phyloP scores from a whole-genome alignment of 2,113 vertebrate genomes.

The Lophochroa leadbeateri region DNA sequence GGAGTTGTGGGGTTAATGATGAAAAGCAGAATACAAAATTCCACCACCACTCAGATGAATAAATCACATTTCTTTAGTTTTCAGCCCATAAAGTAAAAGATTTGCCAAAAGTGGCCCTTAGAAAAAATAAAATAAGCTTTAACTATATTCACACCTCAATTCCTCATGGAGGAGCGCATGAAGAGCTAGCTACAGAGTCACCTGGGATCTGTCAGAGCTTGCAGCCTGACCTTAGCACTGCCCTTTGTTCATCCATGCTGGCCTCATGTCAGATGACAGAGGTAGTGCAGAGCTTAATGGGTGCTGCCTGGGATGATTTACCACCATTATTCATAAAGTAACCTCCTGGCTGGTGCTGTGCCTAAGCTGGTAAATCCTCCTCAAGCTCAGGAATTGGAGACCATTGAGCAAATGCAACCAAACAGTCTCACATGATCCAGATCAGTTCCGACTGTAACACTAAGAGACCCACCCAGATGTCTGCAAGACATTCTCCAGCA shows the following conservation, averaged over 20 bases:
- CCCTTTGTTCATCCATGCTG: neutral
- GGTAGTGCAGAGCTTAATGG: neutral
- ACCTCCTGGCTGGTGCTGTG: neutral
- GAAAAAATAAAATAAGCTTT: neutral
- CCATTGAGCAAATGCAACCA: neutral
- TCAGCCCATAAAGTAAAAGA: neutral
- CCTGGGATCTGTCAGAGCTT: neutral
- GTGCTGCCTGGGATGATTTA: neutral
- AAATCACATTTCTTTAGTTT: neutral
- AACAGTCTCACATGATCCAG: neutral
- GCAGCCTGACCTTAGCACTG: neutral
- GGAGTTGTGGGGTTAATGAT: neutral
- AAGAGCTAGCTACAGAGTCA: neutral
- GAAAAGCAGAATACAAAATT: neutral
- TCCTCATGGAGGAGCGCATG: neutral
- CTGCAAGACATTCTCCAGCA: neutral
- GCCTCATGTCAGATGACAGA: fast-evolving
- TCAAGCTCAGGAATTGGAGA: neutral
- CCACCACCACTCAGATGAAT: neutral
- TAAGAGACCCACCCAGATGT: neutral
- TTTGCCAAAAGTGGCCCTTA: neutral
- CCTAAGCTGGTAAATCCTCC: neutral
- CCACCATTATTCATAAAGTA: neutral
- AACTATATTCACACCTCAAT: neutral
- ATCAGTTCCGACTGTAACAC: neutral